Evolutionary conservation across 1,140 invertebrate genomes (phyloP), one percentile per base, ranked within the genome.

Genomic region (Habropoda laboriosa): DNA sequence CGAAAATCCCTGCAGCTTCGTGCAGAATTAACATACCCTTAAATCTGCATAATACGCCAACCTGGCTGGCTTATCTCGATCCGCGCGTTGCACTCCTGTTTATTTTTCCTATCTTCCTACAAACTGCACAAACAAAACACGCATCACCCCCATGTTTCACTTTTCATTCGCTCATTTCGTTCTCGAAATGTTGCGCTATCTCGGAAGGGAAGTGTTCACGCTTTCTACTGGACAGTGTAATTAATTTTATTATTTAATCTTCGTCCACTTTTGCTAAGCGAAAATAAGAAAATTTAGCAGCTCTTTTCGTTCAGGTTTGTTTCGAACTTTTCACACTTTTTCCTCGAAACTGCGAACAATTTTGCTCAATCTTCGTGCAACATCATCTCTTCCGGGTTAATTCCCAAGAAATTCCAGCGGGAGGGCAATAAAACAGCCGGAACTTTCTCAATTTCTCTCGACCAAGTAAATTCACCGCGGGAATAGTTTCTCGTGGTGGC

Each of bases 1-100:
- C 27, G 74, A 53, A 81, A 79, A 79, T 71, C 79, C 64, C 47
- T 53, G 73, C 61, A 64, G 64, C 73, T 77, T 18, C 35, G 24
- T 53, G 27, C 42, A 55, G 55, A 73, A 80, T 80, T 82, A 82
- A 82, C 78, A 82, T 80, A 53, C 82, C 58, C 84, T 82, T 81
- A 77, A 86, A 82, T 88, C 82, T 81, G 80, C 82, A 86, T 86
- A 88, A 86, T 86, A 64, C 75, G 72, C 24, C 47, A 77, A 63
- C 49, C 77, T 57, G 61, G 70, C 51, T 49, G 32, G 76, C 71
- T 86, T 87, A 88, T 88, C 87, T 84, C 67, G 27, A 68, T 49
- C 21, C 71, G 35, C 35, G 8, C 10, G 68, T 58, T 83, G 63
- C 80, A 79, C 67, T 77, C 64, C 57, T 81, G 74, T 83, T 87